phyloP scores from a whole-genome alignment of 2,797 vertebrate species.

The Macropodus opercularis region DNA sequence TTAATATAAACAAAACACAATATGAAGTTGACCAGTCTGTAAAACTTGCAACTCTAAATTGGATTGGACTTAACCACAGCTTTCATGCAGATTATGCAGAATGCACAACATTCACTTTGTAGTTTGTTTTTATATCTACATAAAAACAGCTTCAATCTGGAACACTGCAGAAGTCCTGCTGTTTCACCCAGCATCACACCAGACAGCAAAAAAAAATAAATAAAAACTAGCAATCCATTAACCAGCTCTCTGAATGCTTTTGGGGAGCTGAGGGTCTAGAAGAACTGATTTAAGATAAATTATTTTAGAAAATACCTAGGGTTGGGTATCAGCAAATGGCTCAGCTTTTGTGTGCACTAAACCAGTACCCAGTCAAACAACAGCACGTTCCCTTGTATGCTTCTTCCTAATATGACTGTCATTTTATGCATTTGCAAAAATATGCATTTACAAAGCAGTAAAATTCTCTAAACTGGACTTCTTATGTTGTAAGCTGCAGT shows the following conservation, averaged over 20 bases:
- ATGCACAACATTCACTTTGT: slow-evolving; percentile 64
- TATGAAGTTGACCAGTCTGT: slow-evolving; percentile 76
- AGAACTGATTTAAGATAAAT: slow-evolving; percentile 28
- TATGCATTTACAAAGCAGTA: slow-evolving; percentile 1
- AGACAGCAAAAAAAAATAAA: slow-evolving; percentile 80
- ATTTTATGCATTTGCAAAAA: neutral
- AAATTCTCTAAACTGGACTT: neutral
- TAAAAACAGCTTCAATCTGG: slow-evolving; percentile 75
- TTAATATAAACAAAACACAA: slow-evolving; percentile 65
- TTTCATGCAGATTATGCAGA: slow-evolving; percentile 88
- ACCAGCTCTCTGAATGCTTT: slow-evolving; percentile 41
- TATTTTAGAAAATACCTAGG: slow-evolving; percentile 30
- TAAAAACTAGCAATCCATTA: slow-evolving; percentile 58
- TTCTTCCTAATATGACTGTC: neutral
- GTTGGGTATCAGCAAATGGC: slow-evolving; percentile 52
- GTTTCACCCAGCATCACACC: slow-evolving; percentile 94
- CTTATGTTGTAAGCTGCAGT: neutral
- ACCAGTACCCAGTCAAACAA: too few species aligned
- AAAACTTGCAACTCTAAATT: slow-evolving; percentile 71
- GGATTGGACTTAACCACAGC: slow-evolving; percentile 81
- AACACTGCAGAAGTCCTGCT: slow-evolving; percentile 91
- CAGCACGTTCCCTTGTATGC: too few species aligned
- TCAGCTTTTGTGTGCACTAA: too few species aligned
- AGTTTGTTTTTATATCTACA: slow-evolving; percentile 62
- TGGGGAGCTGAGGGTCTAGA: slow-evolving; percentile 22